These are phyloP conservation scores for Galerucella pusilla DNA, from an alignment of 2,888 invertebrate species.

Conservation along the genomic window DNA sequence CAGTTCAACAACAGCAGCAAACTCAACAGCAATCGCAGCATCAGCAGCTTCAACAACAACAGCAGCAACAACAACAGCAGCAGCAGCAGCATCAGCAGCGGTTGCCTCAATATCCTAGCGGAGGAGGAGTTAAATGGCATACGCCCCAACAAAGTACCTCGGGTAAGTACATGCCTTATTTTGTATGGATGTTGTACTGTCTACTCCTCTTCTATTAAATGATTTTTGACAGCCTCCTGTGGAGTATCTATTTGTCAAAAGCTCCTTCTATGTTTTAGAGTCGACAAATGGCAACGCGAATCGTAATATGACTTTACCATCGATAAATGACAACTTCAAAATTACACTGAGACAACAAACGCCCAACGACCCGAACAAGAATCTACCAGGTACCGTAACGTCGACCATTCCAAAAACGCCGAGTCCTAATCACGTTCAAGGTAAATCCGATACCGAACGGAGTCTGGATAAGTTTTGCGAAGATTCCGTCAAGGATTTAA, in stretches of 20 bases:
- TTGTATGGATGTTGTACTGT: neutral
- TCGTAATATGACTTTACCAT: constrained; percentile 54
- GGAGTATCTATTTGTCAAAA: no score
- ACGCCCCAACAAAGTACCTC: constrained; percentile 72
- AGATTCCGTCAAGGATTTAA: constrained; percentile 86
- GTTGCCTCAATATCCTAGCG: constrained; percentile 39
- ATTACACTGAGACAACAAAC: constrained; percentile 71
- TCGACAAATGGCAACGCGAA: constrained; percentile 39
- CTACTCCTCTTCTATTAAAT: no score
- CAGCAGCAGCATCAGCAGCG: constrained; percentile 47
- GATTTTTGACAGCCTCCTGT: no score
- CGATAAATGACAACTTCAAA: constrained; percentile 74
- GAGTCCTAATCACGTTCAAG: constrained; percentile 75
- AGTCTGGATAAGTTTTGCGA: constrained; percentile 85
- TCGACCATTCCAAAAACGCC: constrained; percentile 89
- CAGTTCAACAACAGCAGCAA: constrained; percentile 50
- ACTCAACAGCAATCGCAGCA: constrained; percentile 48
- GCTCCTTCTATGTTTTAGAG: constrained; percentile 5
- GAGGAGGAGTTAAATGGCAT: constrained; percentile 73
- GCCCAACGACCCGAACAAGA: constrained; percentile 54
- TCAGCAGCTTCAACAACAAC: constrained; percentile 49
- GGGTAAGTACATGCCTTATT: constrained; percentile 35
- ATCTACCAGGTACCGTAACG: constrained; percentile 69
- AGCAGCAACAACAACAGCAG: constrained; percentile 50
- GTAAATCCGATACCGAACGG: constrained; percentile 70